phyloP scores from a whole-genome alignment of 2,113 vertebrate species.

The Microcebus griseorufus region DNA sequence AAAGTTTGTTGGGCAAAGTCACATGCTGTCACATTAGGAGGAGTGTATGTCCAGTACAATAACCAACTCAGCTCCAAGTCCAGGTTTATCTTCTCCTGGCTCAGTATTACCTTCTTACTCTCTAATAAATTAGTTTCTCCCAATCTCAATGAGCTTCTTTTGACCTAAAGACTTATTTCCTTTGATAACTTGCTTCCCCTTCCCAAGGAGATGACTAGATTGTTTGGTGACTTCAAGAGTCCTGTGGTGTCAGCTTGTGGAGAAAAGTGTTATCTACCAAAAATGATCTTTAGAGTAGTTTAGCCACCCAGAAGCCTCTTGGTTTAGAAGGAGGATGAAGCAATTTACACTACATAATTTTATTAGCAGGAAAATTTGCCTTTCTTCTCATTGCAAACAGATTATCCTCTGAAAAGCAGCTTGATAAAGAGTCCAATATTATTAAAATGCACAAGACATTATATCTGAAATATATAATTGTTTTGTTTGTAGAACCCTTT shows the following conservation, averaged over 20 bases:
- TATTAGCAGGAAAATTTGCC: not conserved
- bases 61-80: not conserved
- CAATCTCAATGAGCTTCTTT: not conserved
- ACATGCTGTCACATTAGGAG: not conserved
- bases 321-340: not conserved
- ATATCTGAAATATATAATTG: not conserved
- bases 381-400: conserved; percentile 24
- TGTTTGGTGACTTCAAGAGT: not conserved
- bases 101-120: not conserved
- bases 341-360: not conserved
- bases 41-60: not conserved
- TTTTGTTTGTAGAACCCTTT: not conserved
- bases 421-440: not conserved
- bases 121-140: conserved; percentile 27
- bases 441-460: not conserved
- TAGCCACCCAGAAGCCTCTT: not conserved
- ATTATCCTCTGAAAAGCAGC: not conserved
- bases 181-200: conserved; percentile 35
- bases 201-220: not conserved
- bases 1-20: not conserved
- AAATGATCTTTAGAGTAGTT: not conserved
- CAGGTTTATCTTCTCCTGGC: not conserved
- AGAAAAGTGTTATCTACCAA: not conserved
- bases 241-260: not conserved
- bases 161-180: not conserved